Evolutionary conservation across 2,888 invertebrate genomes (phyloP), one percentile per base, ranked within the genome.

Genomic region (Epistrophella euchroma): DNA sequence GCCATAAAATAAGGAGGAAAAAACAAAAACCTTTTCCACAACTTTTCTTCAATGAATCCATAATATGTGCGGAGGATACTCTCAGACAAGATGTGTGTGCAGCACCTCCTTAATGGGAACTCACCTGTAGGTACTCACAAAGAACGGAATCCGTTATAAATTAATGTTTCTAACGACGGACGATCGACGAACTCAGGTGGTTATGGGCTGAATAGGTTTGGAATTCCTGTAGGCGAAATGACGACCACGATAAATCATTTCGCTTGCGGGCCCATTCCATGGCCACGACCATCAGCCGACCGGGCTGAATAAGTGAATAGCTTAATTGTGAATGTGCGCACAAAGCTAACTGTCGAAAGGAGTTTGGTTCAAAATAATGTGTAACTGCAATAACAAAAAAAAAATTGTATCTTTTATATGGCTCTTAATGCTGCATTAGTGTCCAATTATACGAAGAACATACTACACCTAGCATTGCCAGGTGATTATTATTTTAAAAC

Each of bases 401-500:
- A 50, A 72, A 68, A 45, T 52, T 50, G 13, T 43, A 76, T 82
- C 74, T 75, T 71, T 60, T 45, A 71, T 72, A 72, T 77, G 17
- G 32, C 60, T 82, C 62, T 70, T 78, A 78, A 78, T 83, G 40
- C 73, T 56, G 47, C 64, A 77, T 82, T 82, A 82, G 64, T 72
- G 82, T 81, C 76, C 76, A 82, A 82, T 82, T 82, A 82, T 50
- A 71, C 56, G 37, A 75, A 60, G 47, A 80, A 66, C 76, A 25
- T 64, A 74, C 22, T 50, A 70, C 52, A 75, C 37, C 17, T 62
- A 73, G 70, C 50, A 28, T 52, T 77, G 45, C 68, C 50, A 40
- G 68, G 70, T 60, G 52, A 64, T 83, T 74, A 83, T 83, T 83
- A 83, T 83, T 52, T 52, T 83, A 83, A 83, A 77, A 77, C 73